These are phyloP conservation scores for Halocaridina rubra DNA, from an alignment of 2,888 invertebrate species.

Conservation along the genomic window DNA sequence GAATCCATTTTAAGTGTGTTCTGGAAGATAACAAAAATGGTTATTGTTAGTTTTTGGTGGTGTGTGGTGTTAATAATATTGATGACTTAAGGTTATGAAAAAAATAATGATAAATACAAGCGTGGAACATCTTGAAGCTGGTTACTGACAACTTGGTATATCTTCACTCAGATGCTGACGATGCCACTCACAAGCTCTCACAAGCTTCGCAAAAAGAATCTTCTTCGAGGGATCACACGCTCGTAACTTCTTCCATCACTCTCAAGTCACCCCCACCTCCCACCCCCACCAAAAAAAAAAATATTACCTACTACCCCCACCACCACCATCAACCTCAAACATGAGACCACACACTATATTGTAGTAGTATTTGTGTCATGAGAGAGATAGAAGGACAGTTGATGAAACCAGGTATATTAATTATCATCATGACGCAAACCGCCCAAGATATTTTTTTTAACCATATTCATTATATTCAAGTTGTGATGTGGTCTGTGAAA, in stretches of 20 bases:
- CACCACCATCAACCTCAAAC: constrained; percentile 41
- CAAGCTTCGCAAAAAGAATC: too few species aligned
- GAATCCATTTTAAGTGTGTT: too few species aligned
- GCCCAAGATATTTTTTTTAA: too few species aligned
- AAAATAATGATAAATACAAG: constrained; percentile 10
- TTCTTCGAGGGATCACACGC: constrained; percentile 58
- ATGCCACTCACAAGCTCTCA: constrained; percentile 50
- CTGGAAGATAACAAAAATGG: too few species aligned
- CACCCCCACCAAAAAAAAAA: too few species aligned
- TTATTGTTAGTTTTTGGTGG: too few species aligned
- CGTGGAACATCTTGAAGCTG: constrained; percentile 38
- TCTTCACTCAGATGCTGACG: constrained; percentile 64
- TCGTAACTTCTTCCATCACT: too few species aligned
- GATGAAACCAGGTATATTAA: constrained; percentile 52
- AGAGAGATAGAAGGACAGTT: constrained; percentile 50
- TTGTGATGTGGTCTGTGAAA: constrained; percentile 51
- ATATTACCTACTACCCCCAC: too few species aligned
- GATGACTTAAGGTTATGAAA: constrained; percentile 2
- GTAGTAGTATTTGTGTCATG: constrained; percentile 54
- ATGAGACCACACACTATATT: constrained; percentile 51
- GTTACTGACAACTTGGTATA: constrained; percentile 64
- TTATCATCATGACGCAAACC: background rate
- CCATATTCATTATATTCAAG: constrained; percentile 22
- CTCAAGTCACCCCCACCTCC: too few species aligned
- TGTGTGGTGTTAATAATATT: too few species aligned